Conservation (phyloP, 1,140 invertebrate genomes). For the Macrocentrus cingulum region DNA sequence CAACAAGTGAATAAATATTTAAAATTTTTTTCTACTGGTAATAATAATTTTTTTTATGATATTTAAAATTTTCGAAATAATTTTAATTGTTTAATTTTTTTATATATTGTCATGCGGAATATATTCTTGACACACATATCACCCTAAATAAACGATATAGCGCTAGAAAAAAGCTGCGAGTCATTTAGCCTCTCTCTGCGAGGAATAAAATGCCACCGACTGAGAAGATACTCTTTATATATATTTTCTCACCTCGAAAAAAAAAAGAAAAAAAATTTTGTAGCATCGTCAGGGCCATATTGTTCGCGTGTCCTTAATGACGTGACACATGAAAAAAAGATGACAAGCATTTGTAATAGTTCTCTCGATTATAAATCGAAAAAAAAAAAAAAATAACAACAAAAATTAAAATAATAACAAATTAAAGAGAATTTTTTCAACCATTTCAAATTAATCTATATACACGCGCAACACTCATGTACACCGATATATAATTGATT, state of each 20-base stretch:
- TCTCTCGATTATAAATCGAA: not conserved
- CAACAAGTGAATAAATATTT: too few species aligned
- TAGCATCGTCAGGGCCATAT: conserved; percentile 18
- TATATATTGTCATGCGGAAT: too few species aligned
- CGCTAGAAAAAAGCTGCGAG: conserved; percentile 21
- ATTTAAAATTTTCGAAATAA: too few species aligned
- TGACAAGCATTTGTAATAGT: not conserved
- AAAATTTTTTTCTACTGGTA: too few species aligned
- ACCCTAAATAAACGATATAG: too few species aligned
- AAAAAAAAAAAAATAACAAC: conserved; percentile 4
- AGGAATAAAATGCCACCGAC: too few species aligned
- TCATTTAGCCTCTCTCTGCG: conserved; percentile 15
- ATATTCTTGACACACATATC: too few species aligned
- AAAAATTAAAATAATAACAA: not conserved
- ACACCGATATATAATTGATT: not conserved
- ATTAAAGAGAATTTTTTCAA: too few species aligned
- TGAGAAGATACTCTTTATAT: conserved; percentile 6
- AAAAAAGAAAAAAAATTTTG: not conserved
- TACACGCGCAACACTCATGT: too few species aligned
- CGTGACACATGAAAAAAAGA: not conserved
- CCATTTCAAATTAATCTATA: too few species aligned
- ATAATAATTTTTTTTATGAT: too few species aligned
- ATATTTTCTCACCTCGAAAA: conserved; percentile 20
- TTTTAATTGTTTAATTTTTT: too few species aligned
- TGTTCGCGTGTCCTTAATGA: conserved; percentile 17